Evolutionary conservation across 2,888 invertebrate species (phyloP).

Genomic region (Dasysyrphus tricinctus): DNA sequence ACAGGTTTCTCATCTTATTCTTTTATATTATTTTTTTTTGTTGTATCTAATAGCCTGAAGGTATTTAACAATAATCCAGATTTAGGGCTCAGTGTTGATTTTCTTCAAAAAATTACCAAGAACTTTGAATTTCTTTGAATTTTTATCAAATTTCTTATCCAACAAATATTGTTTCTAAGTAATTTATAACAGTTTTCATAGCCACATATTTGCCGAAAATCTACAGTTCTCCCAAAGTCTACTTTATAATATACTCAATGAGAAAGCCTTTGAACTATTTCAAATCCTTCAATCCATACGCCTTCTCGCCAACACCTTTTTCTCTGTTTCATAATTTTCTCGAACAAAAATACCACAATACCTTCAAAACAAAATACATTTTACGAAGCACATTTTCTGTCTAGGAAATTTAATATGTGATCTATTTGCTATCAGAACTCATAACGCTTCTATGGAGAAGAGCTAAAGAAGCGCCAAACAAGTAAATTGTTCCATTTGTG

Average conservation of each 20-base stretch:
- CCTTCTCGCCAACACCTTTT: neutral
- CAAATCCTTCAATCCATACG: neutral
- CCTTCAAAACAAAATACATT: neutral
- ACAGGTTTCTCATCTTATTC: slow-evolving; percentile 50
- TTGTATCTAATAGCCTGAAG: slow-evolving; percentile 54
- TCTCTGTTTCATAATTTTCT: neutral
- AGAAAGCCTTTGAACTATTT: neutral
- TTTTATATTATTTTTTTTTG: slow-evolving; percentile 8
- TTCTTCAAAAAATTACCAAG: slow-evolving; percentile 28
- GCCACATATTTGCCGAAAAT: neutral
- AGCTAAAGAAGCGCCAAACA: slow-evolving; percentile 34
- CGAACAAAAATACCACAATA: neutral
- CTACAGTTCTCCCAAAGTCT: neutral
- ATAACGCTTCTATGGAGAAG: slow-evolving; percentile 11
- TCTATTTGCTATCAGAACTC: slow-evolving; percentile 28
- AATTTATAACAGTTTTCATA: neutral
- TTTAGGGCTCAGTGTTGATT: slow-evolving; percentile 60
- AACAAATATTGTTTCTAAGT: neutral
- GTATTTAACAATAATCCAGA: slow-evolving; percentile 51
- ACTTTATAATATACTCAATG: neutral
- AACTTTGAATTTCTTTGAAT: neutral
- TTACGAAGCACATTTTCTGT: slow-evolving; percentile 62
- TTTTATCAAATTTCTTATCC: neutral
- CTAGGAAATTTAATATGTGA: slow-evolving; percentile 5
- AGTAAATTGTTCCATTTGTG: slow-evolving; percentile 71